Evolutionary conservation across 2,113 vertebrate genomes (phyloP).

Genomic region (Phoenicopterus ruber): DNA sequence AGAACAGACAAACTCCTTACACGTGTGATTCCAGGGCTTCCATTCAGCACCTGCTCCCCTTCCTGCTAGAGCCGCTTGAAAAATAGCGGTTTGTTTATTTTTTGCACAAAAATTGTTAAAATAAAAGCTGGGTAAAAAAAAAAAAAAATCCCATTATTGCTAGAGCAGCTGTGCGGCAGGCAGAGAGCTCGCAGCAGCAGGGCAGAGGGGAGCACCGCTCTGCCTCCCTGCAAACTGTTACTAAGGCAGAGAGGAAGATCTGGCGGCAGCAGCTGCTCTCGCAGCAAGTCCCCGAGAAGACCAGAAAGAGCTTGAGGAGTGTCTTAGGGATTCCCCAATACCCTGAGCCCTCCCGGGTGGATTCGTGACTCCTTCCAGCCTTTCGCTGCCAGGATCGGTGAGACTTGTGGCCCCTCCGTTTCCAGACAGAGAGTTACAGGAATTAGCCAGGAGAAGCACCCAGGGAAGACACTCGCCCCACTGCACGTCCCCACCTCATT

Average conservation of each 20-base stretch:
- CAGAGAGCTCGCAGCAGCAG: background rate
- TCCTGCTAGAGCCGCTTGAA: background rate
- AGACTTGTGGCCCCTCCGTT: too few species aligned
- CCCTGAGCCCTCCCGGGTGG: background rate
- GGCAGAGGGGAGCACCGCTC: background rate
- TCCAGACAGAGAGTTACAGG: background rate
- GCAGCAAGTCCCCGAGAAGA: background rate
- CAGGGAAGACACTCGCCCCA: background rate
- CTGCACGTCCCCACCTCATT: background rate
- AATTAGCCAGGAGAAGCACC: background rate
- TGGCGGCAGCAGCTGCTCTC: background rate
- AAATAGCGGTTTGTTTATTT: background rate
- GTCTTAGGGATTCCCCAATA: background rate
- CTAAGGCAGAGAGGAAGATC: too few species aligned
- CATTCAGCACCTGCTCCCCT: background rate
- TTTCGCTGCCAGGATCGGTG: background rate
- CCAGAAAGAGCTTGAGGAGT: background rate
- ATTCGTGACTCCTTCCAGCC: background rate
- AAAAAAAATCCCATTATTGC: fast-evolving
- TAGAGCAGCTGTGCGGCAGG: background rate
- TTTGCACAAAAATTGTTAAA: background rate
- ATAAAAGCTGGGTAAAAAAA: background rate
- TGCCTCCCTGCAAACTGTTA: background rate
- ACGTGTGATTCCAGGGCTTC: background rate
- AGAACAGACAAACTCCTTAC: background rate